Percentiles rank a stretch among this genome's conserved stretches.
phyloP scores from a whole-genome alignment of 2,888 invertebrate genomes.

The Chironomus tentans region DNA sequence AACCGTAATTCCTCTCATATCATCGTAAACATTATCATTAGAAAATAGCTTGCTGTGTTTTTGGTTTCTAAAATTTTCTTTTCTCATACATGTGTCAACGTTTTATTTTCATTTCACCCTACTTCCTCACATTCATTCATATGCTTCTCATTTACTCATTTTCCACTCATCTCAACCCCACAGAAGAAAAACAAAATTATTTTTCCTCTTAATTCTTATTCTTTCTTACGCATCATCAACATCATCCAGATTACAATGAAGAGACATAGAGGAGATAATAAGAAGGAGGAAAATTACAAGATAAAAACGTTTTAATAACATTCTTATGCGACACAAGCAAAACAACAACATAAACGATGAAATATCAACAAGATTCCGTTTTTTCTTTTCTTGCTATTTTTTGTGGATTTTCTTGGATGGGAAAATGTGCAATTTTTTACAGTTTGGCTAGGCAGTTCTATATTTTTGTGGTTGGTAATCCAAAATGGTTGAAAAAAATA shows the following conservation, averaged over 20 bases:
- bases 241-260: neutral
- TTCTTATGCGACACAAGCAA: neutral
- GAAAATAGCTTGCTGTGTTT: no score
- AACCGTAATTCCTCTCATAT: no score
- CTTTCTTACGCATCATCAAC: neutral
- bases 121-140: neutral
- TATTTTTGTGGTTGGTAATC: no score
- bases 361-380: constrained; percentile 20
- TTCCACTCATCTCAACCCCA: no score
- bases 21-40: no score
- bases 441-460: no score
- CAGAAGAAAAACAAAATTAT: no score
- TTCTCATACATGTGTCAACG: neutral
- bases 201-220: neutral
- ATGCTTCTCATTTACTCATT: neutral
- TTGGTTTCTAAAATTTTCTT: no score
- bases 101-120: neutral
- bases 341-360: constrained; percentile 8
- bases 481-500: no score
- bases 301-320: constrained; percentile 23
- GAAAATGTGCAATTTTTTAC: no score
- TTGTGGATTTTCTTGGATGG: neutral
- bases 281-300: constrained; percentile 15
- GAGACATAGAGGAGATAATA: neutral
- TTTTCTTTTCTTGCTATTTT: no score